Base-by-base conservation (phyloP, 1,140 invertebrate species). In the Berghia stephanieae region DNA sequence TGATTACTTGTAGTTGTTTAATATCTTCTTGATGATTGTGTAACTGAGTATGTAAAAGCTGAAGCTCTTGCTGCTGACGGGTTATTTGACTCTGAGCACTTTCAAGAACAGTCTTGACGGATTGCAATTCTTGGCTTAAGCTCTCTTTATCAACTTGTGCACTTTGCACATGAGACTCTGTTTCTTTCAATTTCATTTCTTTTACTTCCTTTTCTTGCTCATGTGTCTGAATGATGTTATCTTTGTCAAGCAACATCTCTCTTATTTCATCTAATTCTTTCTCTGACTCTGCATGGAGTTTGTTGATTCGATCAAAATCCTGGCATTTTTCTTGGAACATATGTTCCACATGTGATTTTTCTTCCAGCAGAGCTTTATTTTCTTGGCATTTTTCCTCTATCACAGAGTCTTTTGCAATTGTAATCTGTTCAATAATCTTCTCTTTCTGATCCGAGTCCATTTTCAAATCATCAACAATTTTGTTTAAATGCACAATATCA, bases 1-100 rank as follows among this genome's bases (percentile, higher is more conserved):
- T 36, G 24, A 8, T 57, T 27, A 38, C 80, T 40, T 81, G 60
- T 34, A 69, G 46, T 27, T 77, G 8, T 49, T 77, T 44, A 40
- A 83, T 75, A 31, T 79, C 76, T 57, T 79, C 40, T 1, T 77
- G 40, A 13, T 75, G 76, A 70, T 78, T 81, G 31, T 81, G 63
- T 36, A 66, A 40, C 67, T 75, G 43, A 46, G 27, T 76, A 42
- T 68, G 77, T 34, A 77, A 78, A 66, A 80, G 75, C 68, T 60
- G 68, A 5, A 82, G 63, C 6, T 83, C 79, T 43, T 80, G 67
- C 66, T 80, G 77, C 77, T 83, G n/a, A n/a, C n/a, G n/a, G n/a
- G n/a, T n/a, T n/a, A n/a, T n/a, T n/a, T n/a, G n/a, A n/a, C n/a
- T n/a, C n/a, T n/a, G n/a, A n/a, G n/a, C n/a, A n/a, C n/a, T n/a